Evolutionary conservation across 1,140 invertebrate species (phyloP).

Genomic region (Drosophila murphyi): DNA sequence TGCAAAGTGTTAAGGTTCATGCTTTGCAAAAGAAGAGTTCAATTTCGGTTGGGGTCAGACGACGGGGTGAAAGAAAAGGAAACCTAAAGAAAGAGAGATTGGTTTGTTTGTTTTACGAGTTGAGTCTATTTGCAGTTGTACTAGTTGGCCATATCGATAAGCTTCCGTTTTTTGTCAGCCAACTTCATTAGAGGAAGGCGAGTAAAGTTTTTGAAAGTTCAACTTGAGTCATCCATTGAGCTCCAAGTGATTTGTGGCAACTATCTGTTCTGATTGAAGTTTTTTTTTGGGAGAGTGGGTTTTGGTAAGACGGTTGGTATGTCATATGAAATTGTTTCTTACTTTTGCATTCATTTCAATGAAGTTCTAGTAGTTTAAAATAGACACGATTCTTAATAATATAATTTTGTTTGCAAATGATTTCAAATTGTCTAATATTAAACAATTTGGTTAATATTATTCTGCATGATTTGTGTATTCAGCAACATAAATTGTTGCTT

Average conservation of each 20-base stretch:
- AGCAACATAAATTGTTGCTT: neutral
- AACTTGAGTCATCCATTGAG: slow-evolving; percentile 23
- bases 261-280: slow-evolving; percentile 14
- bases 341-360: too few relatives aligned
- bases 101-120: slow-evolving; percentile 59
- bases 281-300: neutral
- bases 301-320: neutral
- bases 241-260: slow-evolving; percentile 35
- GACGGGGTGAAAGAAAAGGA: neutral
- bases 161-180: slow-evolving; percentile 48
- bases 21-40: slow-evolving; percentile 55
- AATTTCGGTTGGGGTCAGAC: slow-evolving; percentile 60
- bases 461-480: too few relatives aligned
- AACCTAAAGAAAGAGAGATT: slow-evolving; percentile 21
- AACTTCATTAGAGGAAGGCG: slow-evolving; percentile 64
- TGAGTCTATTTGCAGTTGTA: slow-evolving; percentile 51
- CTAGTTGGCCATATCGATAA: slow-evolving; percentile 76
- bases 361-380: too few relatives aligned
- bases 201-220: slow-evolving; percentile 54
- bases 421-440: too few relatives aligned
- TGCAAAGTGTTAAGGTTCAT: slow-evolving; percentile 73
- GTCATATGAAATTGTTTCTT: neutral
- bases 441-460: too few relatives aligned
- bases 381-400: too few relatives aligned
- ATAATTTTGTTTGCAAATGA: too few relatives aligned